A percentile compares a stretch with the other conserved stretches of the same genome.
Conservation (phyloP, 2,888 invertebrate genomes). For the Drosophila setosimentum region DNA sequence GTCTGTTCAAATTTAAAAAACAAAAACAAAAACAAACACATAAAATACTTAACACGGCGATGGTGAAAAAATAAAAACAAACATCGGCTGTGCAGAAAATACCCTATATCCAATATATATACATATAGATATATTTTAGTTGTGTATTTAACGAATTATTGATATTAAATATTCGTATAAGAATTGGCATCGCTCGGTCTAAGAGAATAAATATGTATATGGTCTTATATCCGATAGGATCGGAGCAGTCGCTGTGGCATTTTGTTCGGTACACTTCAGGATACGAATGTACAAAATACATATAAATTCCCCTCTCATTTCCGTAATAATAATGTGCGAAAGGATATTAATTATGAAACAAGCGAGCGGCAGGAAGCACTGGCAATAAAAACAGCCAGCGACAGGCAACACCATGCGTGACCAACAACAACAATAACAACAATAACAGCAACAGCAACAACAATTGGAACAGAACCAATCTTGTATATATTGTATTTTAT, state of each 20-base stretch:
- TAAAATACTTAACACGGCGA: conserved; percentile 68
- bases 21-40: conserved; percentile 54
- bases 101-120: conserved; percentile 19
- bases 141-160: not conserved
- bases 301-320: conserved; percentile 60
- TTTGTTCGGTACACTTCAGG: not conserved
- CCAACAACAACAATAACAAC: conserved; percentile 66
- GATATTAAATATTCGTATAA: not conserved
- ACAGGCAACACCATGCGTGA: conserved; percentile 77
- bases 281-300: not conserved
- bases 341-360: conserved; percentile 81
- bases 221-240: not conserved
- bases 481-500: conserved; percentile 74
- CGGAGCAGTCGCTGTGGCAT: not conserved
- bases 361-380: conserved; percentile 74
- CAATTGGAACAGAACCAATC: conserved; percentile 50
- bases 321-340: conserved; percentile 81
- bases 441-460: conserved; percentile 37
- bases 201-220: not conserved
- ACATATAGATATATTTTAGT: not conserved
- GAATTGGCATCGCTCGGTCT: no score
- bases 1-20: conserved; percentile 55
- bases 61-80: conserved; percentile 4
- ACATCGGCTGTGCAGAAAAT: conserved; percentile 3
- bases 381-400: conserved; percentile 81